A percentile compares a stretch with the other conserved stretches of the same genome.
These are phyloP conservation scores for Drosophila meridionalis DNA, from an alignment of 2,888 invertebrate species.

Conservation along the genomic window DNA sequence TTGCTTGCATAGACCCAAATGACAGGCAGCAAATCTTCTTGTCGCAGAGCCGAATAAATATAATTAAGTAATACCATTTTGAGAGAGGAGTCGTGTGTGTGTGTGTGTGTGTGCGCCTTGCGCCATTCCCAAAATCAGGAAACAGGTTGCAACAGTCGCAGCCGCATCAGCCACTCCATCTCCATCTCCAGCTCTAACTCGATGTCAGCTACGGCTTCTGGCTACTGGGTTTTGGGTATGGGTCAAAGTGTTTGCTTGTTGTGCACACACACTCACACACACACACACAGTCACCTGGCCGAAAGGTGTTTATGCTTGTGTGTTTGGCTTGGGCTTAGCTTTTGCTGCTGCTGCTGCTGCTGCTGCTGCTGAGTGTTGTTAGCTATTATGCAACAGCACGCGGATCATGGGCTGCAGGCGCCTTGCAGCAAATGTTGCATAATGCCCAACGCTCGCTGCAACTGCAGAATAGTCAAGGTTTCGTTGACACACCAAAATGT, in stretches of 20 bases:
- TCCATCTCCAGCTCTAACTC: conserved; percentile 23
- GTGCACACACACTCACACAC: conserved; percentile 20
- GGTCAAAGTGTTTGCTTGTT: conserved; percentile 59
- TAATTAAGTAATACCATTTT: conserved; percentile 67
- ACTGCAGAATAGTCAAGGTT: conserved; percentile 27
- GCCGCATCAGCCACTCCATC: conserved; percentile 33
- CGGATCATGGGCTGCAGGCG: conserved; percentile 38
- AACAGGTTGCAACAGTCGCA: conserved; percentile 64
- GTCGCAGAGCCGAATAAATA: conserved; percentile 65
- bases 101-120: conserved; percentile 23
- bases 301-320: conserved; percentile 34
- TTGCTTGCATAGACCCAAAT: conserved; percentile 9
- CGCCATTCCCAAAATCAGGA: conserved; percentile 63
- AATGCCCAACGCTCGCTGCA: conserved; percentile 21
- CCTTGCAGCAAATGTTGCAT: conserved; percentile 50
- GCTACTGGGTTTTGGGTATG: conserved; percentile 52
- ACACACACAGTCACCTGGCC: conserved; percentile 26
- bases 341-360: conserved; percentile 4
- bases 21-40: conserved; percentile 70
- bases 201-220: conserved; percentile 40
- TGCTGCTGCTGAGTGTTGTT: conserved; percentile 34
- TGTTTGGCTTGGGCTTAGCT: conserved; percentile 20
- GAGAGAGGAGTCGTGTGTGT: conserved; percentile 13
- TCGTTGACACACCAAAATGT: conserved; percentile 20
- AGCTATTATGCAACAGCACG: conserved; percentile 41